Base-by-base conservation (phyloP, 2,888 invertebrate genomes). In the Scotopteryx bipunctaria region DNA sequence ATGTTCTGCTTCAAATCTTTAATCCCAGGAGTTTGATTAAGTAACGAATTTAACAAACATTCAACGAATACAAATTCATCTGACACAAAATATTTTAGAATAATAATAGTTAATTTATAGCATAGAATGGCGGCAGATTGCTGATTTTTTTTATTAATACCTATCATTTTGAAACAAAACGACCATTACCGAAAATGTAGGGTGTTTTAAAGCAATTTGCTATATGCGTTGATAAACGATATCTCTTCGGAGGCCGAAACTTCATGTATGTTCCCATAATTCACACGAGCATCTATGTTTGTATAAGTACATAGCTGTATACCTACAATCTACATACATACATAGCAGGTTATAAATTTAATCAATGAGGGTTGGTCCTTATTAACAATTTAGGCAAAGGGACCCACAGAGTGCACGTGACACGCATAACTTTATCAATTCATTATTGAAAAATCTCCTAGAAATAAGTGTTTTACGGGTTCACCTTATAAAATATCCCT, bases 121-220 rank as follows among this genome's bases (percentile, higher is more conserved):
- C n/a, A n/a, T n/a, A n/a, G n/a, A n/a, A n/a, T n/a, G n/a, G n/a
- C n/a, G n/a, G n/a, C n/a, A n/a, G n/a, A n/a, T n/a, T n/a, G n/a
- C n/a, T n/a, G n/a, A n/a, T n/a, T n/a, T n/a, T n/a, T n/a, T n/a
- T n/a, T n/a, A n/a, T n/a, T n/a, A n/a, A n/a, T n/a, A n/a, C n/a
- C n/a, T n/a, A n/a, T n/a, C n/a, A n/a, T n/a, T n/a, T n/a, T n/a
- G n/a, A n/a, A n/a, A n/a, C n/a, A n/a, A n/a, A n/a, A n/a, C n/a
- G n/a, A n/a, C 44, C 46, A 44, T 54, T 48, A 51, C 19, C 35
- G 17, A 43, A 43, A 51, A 23, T 31, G 13, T 27, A 35, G 36
- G 17, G 44, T 25, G 50, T 42, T 35, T 32, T 33, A 13, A 31
- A 25, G 33, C 13, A 31, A 5, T 16, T 27, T 11, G 27, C 17